These are phyloP conservation scores for Diadema setosum DNA, from an alignment of 35 echinoderm and acorn worm species.

Conservation along the genomic window DNA sequence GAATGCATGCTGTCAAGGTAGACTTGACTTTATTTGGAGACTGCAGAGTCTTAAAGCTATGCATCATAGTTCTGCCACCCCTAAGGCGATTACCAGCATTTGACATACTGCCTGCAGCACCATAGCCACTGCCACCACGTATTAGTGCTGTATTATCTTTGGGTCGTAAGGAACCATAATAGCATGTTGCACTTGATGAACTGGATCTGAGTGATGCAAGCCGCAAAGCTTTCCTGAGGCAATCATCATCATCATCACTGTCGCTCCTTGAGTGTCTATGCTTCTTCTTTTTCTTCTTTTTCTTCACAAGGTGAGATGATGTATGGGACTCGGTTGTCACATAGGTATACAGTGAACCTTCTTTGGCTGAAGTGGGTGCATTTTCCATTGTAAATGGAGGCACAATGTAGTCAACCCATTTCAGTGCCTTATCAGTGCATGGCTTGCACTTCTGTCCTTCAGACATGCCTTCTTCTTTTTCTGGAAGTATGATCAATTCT, in stretches of 20 bases:
- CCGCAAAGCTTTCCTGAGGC: neutral
- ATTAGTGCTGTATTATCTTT: neutral
- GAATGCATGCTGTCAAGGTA: conserved; percentile 58
- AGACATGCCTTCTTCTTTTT: neutral
- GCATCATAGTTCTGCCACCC: neutral
- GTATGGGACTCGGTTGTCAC: neutral
- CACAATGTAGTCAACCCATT: conserved; percentile 87
- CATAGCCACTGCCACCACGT: too few relatives aligned
- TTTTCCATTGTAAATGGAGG: conserved; percentile 78
- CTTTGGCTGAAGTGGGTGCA: conserved; percentile 57
- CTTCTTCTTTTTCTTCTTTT: conserved; percentile 44
- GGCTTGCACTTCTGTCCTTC: neutral
- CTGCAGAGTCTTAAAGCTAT: conserved; percentile 44
- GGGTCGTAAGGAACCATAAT: neutral
- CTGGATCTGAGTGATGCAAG: neutral
- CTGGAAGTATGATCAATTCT: neutral
- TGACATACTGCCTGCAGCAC: neutral
- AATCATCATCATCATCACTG: neutral
- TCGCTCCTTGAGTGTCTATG: neutral
- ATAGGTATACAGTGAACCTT: conserved; percentile 43
- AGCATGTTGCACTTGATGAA: neutral
- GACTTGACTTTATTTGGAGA: conserved; percentile 59
- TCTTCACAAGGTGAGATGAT: neutral
- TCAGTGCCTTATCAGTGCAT: conserved; percentile 57
- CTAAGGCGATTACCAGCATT: neutral